phyloP scores from a whole-genome alignment of 2,888 invertebrate genomes.

The Strigamia maritima region DNA sequence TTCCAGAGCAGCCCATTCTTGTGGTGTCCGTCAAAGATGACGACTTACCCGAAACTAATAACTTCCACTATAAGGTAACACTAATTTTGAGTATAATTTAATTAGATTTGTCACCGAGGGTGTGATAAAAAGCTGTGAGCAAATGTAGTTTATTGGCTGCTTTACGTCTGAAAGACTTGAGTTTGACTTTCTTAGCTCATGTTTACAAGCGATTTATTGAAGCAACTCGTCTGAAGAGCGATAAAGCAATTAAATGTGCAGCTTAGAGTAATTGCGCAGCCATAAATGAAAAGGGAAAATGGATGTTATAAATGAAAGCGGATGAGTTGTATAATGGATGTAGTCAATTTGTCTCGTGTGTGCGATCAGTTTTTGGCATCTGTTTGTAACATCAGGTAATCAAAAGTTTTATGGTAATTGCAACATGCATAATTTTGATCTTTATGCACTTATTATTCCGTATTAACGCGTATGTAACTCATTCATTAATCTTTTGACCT shows the following conservation, averaged over 20 bases:
- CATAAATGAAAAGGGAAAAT: not conserved
- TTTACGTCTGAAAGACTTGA: not conserved
- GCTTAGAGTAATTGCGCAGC: conserved; percentile 20
- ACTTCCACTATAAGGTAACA: conserved; percentile 81
- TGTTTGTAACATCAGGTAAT: not conserved
- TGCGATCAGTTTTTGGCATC: conserved; percentile 14
- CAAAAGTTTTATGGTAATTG: conserved; percentile 23
- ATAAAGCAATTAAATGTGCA: conserved; percentile 31
- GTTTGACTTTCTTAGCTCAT: not conserved
- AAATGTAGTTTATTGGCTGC: not conserved
- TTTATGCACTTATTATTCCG: not conserved
- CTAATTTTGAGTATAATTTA: not conserved
- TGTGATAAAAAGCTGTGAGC: not conserved
- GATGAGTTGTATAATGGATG: conserved; percentile 2
- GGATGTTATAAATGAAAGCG: conserved; percentile 10
- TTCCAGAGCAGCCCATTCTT: conserved; percentile 89
- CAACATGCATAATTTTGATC: conserved; percentile 20
- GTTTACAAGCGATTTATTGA: conserved; percentile 5
- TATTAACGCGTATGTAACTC: not conserved
- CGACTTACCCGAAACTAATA: conserved; percentile 79
- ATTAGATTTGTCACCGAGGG: not conserved
- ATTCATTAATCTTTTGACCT: not conserved
- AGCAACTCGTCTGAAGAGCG: not conserved
- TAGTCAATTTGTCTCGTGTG: conserved; percentile 26
- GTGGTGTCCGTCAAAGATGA: conserved; percentile 94